Conservation (phyloP, 2,797 vertebrate species). For the Anabacerthia variegaticeps region DNA sequence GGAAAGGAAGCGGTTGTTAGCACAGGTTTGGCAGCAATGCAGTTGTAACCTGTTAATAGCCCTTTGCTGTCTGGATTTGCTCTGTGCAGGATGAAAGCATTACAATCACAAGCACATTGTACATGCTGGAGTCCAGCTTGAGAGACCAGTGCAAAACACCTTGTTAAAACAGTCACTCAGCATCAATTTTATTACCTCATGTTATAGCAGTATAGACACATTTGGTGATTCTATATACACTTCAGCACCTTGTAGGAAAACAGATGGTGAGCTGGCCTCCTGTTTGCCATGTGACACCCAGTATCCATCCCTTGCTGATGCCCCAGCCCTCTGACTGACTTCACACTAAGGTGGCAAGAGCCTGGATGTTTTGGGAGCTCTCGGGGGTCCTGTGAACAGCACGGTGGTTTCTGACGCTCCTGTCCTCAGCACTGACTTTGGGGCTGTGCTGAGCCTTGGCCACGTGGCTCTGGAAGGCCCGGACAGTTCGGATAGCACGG, state of each 20-base stretch:
- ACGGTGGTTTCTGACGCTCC: background rate
- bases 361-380: background rate
- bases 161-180: background rate
- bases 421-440: background rate
- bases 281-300: background rate
- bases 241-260: background rate
- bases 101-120: background rate
- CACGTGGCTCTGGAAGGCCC: background rate
- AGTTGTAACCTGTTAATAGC: background rate
- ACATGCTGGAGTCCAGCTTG: background rate
- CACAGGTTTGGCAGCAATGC: background rate
- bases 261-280: accelerated
- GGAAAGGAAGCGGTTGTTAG: background rate
- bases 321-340: background rate
- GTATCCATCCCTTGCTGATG: background rate
- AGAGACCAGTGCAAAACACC: background rate
- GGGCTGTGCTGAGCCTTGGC: background rate
- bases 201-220: background rate
- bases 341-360: slow-evolving; percentile 61
- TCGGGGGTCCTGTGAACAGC: accelerated
- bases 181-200: background rate
- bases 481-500: slow-evolving; percentile 75
- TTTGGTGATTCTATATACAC: background rate
- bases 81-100: background rate
- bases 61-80: background rate